Base-by-base conservation (phyloP, 2,113 vertebrate species). In the Pachyramphus minor region DNA sequence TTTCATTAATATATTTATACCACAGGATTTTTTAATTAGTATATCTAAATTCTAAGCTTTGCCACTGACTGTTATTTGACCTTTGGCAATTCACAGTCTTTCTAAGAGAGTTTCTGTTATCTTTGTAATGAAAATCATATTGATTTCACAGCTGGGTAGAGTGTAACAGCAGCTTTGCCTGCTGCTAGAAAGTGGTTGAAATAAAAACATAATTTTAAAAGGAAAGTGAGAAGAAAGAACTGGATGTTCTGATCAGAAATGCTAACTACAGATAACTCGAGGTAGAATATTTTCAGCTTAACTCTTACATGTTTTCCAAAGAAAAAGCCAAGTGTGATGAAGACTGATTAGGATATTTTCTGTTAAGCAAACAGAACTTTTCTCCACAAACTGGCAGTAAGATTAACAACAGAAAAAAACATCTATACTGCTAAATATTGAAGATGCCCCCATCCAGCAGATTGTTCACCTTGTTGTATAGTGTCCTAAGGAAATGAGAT, bases 101-200 rank as follows among this genome's bases (percentile, higher is more conserved):
- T 96, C 77, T 96, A 93, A 93, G 74, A 95, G 94, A 96, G 91
- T 96, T 97, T 95, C 91, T 95, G 93, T 96, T 96, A 96, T 97
- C 96, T 95, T 95, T 97, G 93, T 95, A 97, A 97, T 96, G 96
- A 97, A 97, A 97, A 97, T 97, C 95, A 96, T 96, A 97, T 96
- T 95, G 95, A 96, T 96, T 96, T 97, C 95, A 97, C 95, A 97
- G 95, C 95, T 96, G 96, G 95, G 94, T 90, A 96, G 88, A 84
- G 90, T 97, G 92, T 96, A 96, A 93, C 93, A 95, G 95, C 90
- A 96, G 93, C 52, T 95, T 96, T 95, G 92, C 92, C 95, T 96
- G 96, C 95, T 95, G 96, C 52, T 97, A 90, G 76, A 93, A 95
- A 96, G 85, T 64, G 52, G 67, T 60, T 89, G 95, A 96, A 97